Evolutionary conservation across 2,113 vertebrate genomes (phyloP).

Genomic region (Apteryx owenii): DNA sequence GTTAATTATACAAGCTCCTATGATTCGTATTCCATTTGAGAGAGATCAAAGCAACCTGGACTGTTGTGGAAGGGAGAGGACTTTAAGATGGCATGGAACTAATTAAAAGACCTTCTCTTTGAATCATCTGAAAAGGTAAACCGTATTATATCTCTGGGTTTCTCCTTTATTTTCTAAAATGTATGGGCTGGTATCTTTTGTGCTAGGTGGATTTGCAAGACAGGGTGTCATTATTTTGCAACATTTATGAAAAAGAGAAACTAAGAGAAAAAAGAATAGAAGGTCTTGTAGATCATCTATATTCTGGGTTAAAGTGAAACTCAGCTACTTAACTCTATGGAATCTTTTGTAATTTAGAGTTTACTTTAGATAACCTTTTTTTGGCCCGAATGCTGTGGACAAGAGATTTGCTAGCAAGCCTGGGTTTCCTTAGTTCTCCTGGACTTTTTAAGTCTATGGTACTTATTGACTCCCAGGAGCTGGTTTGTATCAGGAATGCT

Average conservation of each 20-base stretch:
- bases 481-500: background rate
- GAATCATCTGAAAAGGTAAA: slow-evolving; percentile 49
- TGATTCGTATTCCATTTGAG: background rate
- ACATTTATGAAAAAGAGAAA: background rate
- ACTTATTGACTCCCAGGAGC: background rate
- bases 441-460: background rate
- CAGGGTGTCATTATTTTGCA: background rate
- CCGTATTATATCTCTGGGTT: background rate
- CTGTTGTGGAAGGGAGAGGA: background rate
- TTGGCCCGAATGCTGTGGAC: background rate
- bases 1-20: background rate
- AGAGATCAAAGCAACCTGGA: background rate
- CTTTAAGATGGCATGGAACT: background rate
- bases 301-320: background rate
- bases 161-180: background rate
- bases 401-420: background rate
- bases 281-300: background rate
- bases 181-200: background rate
- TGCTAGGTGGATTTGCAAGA: background rate
- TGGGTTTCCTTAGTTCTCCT: background rate
- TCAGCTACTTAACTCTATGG: background rate
- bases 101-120: background rate
- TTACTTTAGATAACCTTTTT: background rate
- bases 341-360: background rate
- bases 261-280: background rate